A percentile compares a stretch with the other conserved stretches of the same genome.
phyloP scores from a whole-genome alignment of 2,113 vertebrate genomes.

The Dipodomys merriami region DNA sequence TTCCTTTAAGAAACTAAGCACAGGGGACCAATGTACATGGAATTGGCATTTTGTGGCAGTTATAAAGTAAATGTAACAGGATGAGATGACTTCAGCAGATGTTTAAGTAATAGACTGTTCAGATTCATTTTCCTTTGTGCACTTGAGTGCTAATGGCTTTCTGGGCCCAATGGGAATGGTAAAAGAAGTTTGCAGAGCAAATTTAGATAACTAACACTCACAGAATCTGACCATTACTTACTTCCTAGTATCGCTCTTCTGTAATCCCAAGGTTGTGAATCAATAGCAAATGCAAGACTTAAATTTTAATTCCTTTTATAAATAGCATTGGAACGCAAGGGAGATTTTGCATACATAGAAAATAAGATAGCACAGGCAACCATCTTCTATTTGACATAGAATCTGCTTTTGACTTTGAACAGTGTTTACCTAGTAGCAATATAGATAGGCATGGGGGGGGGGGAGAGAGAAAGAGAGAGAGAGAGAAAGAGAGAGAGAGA shows the following conservation, averaged over 20 bases:
- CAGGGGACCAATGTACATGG: conserved; percentile 14
- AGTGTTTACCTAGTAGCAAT: neutral
- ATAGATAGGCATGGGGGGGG: too few relatives aligned
- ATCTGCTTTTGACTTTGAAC: neutral
- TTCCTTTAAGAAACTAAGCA: conserved; percentile 38
- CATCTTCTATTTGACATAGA: neutral
- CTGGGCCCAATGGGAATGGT: neutral
- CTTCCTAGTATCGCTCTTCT: neutral
- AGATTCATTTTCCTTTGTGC: neutral
- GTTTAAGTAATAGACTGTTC: neutral
- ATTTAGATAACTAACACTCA: neutral
- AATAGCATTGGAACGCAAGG: neutral
- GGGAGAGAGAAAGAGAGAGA: too few relatives aligned
- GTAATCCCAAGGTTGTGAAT: neutral
- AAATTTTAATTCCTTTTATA: conserved; percentile 1
- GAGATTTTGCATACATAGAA: neutral
- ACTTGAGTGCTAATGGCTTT: neutral
- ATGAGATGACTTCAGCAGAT: neutral
- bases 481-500: too few relatives aligned
- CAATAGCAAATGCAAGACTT: neutral
- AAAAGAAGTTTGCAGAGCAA: neutral
- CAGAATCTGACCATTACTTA: neutral
- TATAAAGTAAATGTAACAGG: neutral
- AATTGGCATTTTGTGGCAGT: neutral
- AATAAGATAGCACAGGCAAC: neutral